Conservation (phyloP, 2,113 vertebrate species). For the Tyrannus savana region DNA sequence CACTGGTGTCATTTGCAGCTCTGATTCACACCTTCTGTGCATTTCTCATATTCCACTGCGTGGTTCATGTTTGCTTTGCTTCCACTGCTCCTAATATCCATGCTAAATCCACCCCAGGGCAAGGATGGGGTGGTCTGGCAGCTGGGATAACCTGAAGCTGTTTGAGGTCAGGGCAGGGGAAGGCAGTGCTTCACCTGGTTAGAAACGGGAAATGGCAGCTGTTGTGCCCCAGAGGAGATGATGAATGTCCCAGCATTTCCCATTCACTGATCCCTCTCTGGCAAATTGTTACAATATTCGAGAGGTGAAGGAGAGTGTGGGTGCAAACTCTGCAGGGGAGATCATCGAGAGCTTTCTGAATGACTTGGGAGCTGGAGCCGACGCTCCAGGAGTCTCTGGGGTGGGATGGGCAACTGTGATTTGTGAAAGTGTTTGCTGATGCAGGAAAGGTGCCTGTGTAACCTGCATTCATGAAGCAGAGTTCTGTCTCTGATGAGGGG, state of each 20-base stretch:
- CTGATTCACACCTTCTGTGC: background rate
- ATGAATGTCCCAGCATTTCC: background rate
- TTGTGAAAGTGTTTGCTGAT: background rate
- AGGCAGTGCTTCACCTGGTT: background rate
- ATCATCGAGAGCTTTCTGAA: background rate
- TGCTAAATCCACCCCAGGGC: background rate
- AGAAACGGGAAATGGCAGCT: background rate
- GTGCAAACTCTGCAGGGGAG: background rate
- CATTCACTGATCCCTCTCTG: background rate
- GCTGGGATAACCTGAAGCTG: background rate
- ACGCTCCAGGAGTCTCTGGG: background rate
- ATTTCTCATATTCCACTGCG: background rate
- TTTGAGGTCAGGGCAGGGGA: background rate
- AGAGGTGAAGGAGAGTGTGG: accelerated
- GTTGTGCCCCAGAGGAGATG: background rate
- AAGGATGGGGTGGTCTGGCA: background rate
- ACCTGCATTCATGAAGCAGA: background rate
- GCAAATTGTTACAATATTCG: background rate
- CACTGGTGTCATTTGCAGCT: background rate
- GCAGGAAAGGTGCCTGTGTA: background rate
- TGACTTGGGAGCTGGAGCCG: background rate
- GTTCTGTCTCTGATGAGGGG: background rate
- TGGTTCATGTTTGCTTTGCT: background rate
- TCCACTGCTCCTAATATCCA: background rate
- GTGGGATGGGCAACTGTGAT: background rate